Base-by-base conservation (phyloP, 1,140 invertebrate genomes). In the Zaprionus ghesquierei region DNA sequence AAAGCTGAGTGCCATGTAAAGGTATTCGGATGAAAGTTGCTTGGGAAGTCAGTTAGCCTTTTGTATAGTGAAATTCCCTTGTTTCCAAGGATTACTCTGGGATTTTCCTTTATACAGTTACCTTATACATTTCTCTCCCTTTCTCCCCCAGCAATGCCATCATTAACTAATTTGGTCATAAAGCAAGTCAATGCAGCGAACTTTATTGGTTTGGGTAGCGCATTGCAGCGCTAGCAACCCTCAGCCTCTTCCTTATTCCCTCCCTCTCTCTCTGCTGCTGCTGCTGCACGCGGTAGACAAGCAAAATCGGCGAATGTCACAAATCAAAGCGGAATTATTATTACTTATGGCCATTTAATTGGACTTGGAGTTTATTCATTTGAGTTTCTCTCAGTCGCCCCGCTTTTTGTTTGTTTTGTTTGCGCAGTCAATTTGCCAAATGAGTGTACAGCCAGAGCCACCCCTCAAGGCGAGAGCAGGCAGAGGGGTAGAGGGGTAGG, bases 261-360 rank as follows among this genome's bases (percentile, higher is more conserved):
- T 2, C 35, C 6, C n/a, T 38, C 5, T 5, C 1, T 5, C 33
- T 41, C 35, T 41, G 35, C 9, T n/a, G 5, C n/a, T 41, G 35
- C 35, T 2, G 5, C n/a, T 38, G 35, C 35, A 41, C 35, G 35
- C n/a, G 35, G n/a, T 41, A 41, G 35, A 41, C 35, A 41, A 41
- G 35, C 35, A 41, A 74, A 75, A 49, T 41, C 63, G 77, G 66
- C 62, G 84, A 89, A 90, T 87, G 80, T 79, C 89, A 91, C 90
- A 91, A 91, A 91, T 91, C 90, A 91, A 91, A 91, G 90, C 80
- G 85, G 90, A 77, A 91, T 91, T 91, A 91, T 91, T 91, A 91
- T 91, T 91, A 91, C 90, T 91, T 91, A 91, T 91, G 90, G 81
- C 89, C 90, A 91, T 91, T 91, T 91, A 91, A 91, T 91, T 91